These are phyloP conservation scores for Ophioderma brevispina DNA, from an alignment of 35 echinoderm and acorn worm species.

Conservation along the genomic window DNA sequence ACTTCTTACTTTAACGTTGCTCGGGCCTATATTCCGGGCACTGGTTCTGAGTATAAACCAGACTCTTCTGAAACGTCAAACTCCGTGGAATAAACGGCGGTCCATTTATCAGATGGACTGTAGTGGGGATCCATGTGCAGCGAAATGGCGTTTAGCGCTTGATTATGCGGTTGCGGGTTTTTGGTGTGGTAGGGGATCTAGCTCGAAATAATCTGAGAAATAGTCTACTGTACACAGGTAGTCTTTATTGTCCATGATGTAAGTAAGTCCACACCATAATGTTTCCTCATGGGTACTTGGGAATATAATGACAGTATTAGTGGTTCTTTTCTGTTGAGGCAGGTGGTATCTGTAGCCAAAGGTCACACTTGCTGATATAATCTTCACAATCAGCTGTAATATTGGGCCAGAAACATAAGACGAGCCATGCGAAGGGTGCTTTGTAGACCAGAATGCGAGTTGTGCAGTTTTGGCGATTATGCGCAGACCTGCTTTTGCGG, in stretches of 20 bases:
- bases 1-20: conserved; percentile 71
- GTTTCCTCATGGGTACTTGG: conserved; percentile 67
- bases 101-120: conserved; percentile 58
- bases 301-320: conserved; percentile 43
- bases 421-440: conserved; percentile 60
- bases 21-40: conserved; percentile 42
- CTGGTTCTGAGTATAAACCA: conserved; percentile 45
- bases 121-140: conserved; percentile 58
- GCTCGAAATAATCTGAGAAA: conserved; percentile 66
- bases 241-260: conserved; percentile 41
- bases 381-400: conserved; percentile 55
- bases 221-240: conserved; percentile 69
- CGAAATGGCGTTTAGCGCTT: conserved; percentile 57
- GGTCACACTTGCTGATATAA: conserved; percentile 36
- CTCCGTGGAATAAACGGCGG: conserved; percentile 64
- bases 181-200: neutral
- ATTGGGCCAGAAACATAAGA: conserved; percentile 54
- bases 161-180: conserved; percentile 9
- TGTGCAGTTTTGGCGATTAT: neutral
- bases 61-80: conserved; percentile 49
- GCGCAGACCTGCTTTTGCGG: conserved; percentile 1
- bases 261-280: conserved; percentile 49
- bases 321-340: conserved; percentile 53
- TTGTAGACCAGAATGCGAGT: conserved; percentile 49
- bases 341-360: conserved; percentile 22